A percentile compares a stretch with the other conserved stretches of the same genome.
Conservation (phyloP, 2,113 vertebrate species). For the Haplochromis burtoni region DNA sequence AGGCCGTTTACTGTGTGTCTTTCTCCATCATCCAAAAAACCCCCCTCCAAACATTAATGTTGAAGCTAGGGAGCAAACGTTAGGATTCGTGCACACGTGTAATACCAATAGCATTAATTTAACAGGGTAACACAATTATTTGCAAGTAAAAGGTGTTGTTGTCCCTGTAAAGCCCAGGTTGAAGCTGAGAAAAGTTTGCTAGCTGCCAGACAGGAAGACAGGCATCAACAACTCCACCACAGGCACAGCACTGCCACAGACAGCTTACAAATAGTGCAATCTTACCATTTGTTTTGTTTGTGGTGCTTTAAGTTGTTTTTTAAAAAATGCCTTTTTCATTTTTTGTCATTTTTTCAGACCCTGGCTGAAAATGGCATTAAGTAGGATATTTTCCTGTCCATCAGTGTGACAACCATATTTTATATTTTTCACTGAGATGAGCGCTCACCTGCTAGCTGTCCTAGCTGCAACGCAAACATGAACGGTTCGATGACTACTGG, state of each 20-base stretch:
- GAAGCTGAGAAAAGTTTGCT: neutral
- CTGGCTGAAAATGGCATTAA: neutral
- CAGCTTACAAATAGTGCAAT: neutral
- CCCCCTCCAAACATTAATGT: neutral
- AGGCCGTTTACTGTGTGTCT: neutral
- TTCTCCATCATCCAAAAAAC: neutral
- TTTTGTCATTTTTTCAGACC: neutral
- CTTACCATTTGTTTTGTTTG: neutral
- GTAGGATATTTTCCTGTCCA: neutral
- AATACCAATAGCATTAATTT: neutral
- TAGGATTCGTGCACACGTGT: neutral
- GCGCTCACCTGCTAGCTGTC: neutral
- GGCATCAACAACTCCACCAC: neutral
- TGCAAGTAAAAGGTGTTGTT: neutral
- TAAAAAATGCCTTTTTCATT: neutral
- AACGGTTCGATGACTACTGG: too few species aligned
- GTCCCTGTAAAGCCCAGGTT: neutral
- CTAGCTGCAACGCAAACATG: neutral
- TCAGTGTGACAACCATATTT: neutral
- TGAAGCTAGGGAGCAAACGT: neutral
- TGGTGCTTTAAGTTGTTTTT: neutral
- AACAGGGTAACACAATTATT: neutral
- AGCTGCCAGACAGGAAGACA: neutral
- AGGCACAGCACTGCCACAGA: neutral
- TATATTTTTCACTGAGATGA: neutral